A percentile compares a stretch with the other conserved stretches of the same genome.
Evolutionary conservation across 2,888 invertebrate genomes (phyloP).

Genomic region (Coronaproctus castanopsis): DNA sequence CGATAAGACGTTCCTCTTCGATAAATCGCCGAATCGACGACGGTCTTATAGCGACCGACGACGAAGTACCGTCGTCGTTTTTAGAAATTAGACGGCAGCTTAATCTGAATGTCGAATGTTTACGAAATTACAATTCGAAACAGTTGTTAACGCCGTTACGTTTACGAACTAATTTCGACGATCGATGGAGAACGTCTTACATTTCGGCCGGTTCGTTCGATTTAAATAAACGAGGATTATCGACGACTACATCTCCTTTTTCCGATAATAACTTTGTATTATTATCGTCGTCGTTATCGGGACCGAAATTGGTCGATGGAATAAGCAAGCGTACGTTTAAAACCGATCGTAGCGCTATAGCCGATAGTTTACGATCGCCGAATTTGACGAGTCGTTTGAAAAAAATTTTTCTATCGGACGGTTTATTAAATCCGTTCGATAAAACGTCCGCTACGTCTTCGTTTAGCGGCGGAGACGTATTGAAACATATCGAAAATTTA

Average conservation of each 20-base stretch:
- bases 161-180: background rate
- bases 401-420: constrained; percentile 29
- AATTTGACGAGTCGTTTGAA: constrained; percentile 44
- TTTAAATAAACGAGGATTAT: constrained; percentile 29
- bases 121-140: no score
- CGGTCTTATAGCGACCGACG: background rate
- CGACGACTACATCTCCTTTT: background rate
- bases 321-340: constrained; percentile 42
- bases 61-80: background rate
- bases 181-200: constrained; percentile 26
- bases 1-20: background rate
- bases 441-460: constrained; percentile 1
- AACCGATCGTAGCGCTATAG: constrained; percentile 48
- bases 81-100: constrained; percentile 6
- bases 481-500: constrained; percentile 18
- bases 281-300: no score
- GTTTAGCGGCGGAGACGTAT: constrained; percentile 9
- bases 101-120: background rate
- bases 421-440: constrained; percentile 6
- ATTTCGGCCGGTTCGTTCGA: constrained; percentile 28
- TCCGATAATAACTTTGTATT: background rate
- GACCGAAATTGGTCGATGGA: no score
- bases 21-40: background rate
- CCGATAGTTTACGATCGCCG: constrained; percentile 51
- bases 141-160: background rate